A percentile compares a stretch with the other conserved stretches of the same genome.
Evolutionary conservation across 37 sponge, comb jelly and placozoan species (phyloP).

Genomic region (Petrosia ficiformis): DNA sequence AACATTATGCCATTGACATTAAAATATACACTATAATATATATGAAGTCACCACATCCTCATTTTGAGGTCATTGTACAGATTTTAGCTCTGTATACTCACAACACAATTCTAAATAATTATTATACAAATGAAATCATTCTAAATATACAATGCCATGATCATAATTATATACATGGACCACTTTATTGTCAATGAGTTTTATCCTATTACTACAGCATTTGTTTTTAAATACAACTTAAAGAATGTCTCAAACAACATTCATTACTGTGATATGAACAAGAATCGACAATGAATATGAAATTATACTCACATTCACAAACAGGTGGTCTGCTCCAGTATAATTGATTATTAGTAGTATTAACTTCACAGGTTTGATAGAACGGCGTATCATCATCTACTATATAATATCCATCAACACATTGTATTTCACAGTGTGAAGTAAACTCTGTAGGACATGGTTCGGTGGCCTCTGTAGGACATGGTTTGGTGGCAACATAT

Average conservation of each 20-base stretch:
- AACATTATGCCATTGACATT: no score
- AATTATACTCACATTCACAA: slow-evolving; percentile 12
- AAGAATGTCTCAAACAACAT: neutral
- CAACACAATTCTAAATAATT: no score
- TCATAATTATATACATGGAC: no score
- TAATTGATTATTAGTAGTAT: neutral
- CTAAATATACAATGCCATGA: no score
- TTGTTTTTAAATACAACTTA: neutral
- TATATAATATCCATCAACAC: slow-evolving; percentile 9
- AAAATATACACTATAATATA: no score
- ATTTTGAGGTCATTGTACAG: no score
- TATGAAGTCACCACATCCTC: no score
- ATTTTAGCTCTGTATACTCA: no score
- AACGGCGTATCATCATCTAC: neutral
- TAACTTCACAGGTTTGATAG: slow-evolving; percentile 3
- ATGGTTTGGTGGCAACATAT: neutral
- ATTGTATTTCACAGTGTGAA: neutral
- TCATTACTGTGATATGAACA: neutral
- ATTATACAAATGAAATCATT: no score
- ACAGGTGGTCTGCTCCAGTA: neutral
- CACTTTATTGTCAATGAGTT: no score
- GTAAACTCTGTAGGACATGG: neutral
- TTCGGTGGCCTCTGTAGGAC: no score
- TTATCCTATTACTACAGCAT: no score
- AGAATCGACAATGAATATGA: slow-evolving; percentile 18